Evolutionary conservation across 2,113 vertebrate genomes (phyloP).

Genomic region (Eudyptes chrysolophus): DNA sequence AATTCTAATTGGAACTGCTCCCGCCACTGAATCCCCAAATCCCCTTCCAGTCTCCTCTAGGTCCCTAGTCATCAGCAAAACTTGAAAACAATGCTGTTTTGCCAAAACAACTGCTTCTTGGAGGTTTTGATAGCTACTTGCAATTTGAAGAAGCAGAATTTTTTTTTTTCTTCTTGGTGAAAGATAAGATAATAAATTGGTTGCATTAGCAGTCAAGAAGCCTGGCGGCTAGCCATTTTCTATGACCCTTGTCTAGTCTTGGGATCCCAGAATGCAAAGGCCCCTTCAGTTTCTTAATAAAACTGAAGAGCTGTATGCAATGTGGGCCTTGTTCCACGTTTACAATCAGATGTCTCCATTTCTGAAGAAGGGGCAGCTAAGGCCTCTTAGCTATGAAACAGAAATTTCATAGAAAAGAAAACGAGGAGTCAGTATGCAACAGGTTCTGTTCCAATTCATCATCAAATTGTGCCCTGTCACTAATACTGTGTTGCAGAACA

Average conservation of each 20-base stretch:
- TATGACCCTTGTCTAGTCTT: not conserved
- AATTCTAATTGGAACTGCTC: not conserved
- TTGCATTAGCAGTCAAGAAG: not conserved
- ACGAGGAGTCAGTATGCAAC: not conserved
- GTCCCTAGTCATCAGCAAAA: not conserved
- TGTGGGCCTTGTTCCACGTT: not conserved
- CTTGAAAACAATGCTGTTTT: not conserved
- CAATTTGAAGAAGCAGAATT: not conserved
- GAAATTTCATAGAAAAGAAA: not conserved
- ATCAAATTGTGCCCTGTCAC: not conserved
- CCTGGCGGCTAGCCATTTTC: not conserved
- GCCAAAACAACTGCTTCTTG: not conserved
- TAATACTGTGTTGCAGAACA: not conserved
- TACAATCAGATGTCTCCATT: not conserved
- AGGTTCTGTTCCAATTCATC: not conserved
- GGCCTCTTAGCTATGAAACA: not conserved
- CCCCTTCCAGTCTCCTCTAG: not conserved
- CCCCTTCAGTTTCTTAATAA: not conserved
- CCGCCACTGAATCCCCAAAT: not conserved
- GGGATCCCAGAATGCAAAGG: not conserved
- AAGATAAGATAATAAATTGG: not conserved
- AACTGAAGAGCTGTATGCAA: not conserved
- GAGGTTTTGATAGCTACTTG: not conserved
- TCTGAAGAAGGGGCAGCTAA: not conserved
- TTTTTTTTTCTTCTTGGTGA: not conserved